These are phyloP conservation scores for Sarcophaga variegata DNA, from an alignment of 2,888 invertebrate species.

Conservation along the genomic window DNA sequence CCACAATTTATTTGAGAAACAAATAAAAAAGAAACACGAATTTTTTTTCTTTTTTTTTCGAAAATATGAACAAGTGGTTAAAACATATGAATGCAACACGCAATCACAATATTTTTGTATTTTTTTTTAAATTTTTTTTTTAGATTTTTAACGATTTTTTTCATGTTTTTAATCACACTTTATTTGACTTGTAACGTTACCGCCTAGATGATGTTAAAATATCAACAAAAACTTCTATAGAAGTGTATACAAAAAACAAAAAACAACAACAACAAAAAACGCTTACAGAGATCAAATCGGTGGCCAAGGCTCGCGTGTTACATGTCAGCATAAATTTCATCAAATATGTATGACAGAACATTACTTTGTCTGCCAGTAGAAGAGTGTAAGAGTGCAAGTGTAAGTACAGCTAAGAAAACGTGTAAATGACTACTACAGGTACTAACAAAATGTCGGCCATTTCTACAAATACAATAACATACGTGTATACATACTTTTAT, in stretches of 20 bases:
- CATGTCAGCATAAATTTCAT: conserved; percentile 76
- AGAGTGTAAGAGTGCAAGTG: neutral
- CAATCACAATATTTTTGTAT: conserved; percentile 51
- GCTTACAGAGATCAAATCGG: conserved; percentile 54
- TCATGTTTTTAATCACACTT: conserved; percentile 41
- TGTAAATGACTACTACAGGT: conserved; percentile 10
- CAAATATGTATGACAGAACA: conserved; percentile 23
- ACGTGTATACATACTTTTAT: too few relatives aligned
- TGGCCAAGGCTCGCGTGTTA: conserved; percentile 76
- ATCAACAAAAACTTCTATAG: conserved; percentile 66
- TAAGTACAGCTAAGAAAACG: neutral
- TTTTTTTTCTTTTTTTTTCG: neutral
- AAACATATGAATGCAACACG: conserved; percentile 55
- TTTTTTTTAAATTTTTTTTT: conserved; percentile 35
- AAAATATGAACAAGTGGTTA: conserved; percentile 39
- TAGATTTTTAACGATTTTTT: conserved; percentile 39
- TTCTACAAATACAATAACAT: neutral
- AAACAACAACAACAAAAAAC: neutral
- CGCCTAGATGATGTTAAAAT: conserved; percentile 65
- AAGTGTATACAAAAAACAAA: conserved; percentile 9
- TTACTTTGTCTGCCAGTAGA: neutral
- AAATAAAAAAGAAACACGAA: conserved; percentile 1
- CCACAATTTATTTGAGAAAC: neutral
- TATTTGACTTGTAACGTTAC: conserved; percentile 43
- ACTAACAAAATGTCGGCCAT: conserved; percentile 58